These are phyloP conservation scores for Tupaia tana DNA, from an alignment of 2,113 vertebrate genomes.

Conservation along the genomic window DNA sequence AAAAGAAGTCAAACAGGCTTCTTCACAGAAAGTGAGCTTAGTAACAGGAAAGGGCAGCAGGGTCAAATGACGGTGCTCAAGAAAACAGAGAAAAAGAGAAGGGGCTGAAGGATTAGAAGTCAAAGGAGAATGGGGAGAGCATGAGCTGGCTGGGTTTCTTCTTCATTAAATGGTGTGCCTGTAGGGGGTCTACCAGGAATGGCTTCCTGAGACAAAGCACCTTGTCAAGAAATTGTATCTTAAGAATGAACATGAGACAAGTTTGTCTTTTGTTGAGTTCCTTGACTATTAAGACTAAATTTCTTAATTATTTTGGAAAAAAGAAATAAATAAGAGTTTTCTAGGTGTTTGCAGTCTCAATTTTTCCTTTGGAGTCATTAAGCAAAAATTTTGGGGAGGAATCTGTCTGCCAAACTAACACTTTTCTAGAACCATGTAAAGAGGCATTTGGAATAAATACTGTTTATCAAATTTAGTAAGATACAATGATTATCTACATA, in stretches of 20 bases:
- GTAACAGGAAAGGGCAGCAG: conserved; percentile 7
- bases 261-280: conserved; percentile 31
- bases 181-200: not conserved
- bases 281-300: not conserved
- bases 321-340: conserved; percentile 46
- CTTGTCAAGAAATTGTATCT: conserved; percentile 16
- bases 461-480: conserved; percentile 39
- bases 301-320: conserved; percentile 45
- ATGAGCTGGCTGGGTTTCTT: not conserved
- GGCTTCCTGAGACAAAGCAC: not conserved
- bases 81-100: conserved; percentile 35
- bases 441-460: conserved; percentile 30
- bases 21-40: conserved; percentile 51
- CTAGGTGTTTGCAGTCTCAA: conserved; percentile 39
- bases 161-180: not conserved
- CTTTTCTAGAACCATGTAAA: conserved; percentile 53
- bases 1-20: conserved; percentile 58
- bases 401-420: conserved; percentile 55
- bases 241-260: conserved; percentile 29
- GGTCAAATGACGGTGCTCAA: conserved; percentile 52
- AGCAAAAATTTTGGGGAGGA: conserved; percentile 43
- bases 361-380: conserved; percentile 37
- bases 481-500: conserved; percentile 47
- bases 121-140: not conserved
- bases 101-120: conserved; percentile 27